Percentiles rank a stretch among this genome's conserved stretches.
Conservation (phyloP, 1,140 invertebrate genomes). For the Stegodyphus mimosarum region DNA sequence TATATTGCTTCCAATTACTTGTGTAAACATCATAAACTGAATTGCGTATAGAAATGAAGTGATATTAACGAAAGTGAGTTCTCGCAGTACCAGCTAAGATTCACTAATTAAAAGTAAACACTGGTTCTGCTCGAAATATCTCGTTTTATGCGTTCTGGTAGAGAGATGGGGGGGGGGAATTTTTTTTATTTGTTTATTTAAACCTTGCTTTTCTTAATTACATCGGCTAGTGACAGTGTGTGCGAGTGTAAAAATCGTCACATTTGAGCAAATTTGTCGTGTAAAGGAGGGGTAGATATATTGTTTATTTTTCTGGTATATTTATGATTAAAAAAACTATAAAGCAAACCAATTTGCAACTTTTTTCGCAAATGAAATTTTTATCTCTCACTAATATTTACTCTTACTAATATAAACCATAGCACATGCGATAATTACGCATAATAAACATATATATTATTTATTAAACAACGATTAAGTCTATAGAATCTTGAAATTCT, state of each 20-base stretch:
- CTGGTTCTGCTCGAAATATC: constrained; percentile 22
- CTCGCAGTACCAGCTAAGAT: not conserved
- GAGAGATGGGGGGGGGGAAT: not conserved
- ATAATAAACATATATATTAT: too few relatives aligned
- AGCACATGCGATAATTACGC: too few relatives aligned
- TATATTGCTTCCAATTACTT: constrained; percentile 60
- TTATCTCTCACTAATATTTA: too few relatives aligned
- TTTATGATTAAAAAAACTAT: not conserved
- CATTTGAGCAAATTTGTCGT: constrained; percentile 39
- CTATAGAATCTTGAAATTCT: too few relatives aligned
- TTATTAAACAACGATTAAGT: too few relatives aligned
- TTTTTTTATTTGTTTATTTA: constrained; percentile 45
- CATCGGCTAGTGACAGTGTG: constrained; percentile 31
- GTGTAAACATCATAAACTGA: constrained; percentile 59
- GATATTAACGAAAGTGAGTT: constrained; percentile 35
- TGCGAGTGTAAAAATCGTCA: constrained; percentile 46
- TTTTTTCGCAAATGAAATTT: not conserved
- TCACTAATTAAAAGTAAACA: constrained; percentile 60
- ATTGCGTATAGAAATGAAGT: constrained; percentile 44
- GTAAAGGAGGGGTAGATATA: not conserved
- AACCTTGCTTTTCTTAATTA: constrained; percentile 57
- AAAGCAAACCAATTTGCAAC: not conserved
- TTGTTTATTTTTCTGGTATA: constrained; percentile 1
- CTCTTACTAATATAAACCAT: too few relatives aligned
- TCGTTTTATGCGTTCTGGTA: constrained; percentile 46